These are phyloP conservation scores for Mechanitis mazaeus DNA, from an alignment of 2,888 invertebrate species.

Conservation along the genomic window DNA sequence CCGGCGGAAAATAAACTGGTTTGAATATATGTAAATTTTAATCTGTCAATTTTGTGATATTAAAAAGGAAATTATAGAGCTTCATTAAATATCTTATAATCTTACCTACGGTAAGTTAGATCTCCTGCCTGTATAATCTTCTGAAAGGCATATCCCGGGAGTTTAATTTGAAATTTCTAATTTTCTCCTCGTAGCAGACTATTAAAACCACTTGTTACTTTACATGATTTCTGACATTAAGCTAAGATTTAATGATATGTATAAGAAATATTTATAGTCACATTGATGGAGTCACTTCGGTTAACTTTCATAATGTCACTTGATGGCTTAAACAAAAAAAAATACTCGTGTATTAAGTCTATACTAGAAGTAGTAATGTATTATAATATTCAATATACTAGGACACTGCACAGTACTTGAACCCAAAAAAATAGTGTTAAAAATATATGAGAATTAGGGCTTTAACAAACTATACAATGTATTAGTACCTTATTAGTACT, in stretches of 20 bases:
- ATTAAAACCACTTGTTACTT: constrained; percentile 39
- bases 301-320: no score
- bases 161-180: constrained; percentile 48
- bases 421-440: no score
- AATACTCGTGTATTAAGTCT: no score
- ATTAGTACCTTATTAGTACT: no score
- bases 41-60: neutral
- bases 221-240: constrained; percentile 35
- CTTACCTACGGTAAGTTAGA: constrained; percentile 54
- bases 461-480: no score
- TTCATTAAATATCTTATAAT: constrained; percentile 6
- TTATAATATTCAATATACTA: no score
- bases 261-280: neutral
- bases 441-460: no score
- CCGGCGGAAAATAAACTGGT: no score
- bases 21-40: no score
- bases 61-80: neutral
- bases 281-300: neutral
- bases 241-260: constrained; percentile 19
- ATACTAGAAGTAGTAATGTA: no score
- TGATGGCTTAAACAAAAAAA: no score
- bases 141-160: constrained; percentile 54
- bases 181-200: constrained; percentile 41
- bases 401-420: no score
- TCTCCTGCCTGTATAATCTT: constrained; percentile 53